phyloP scores from a whole-genome alignment of 2,888 invertebrate genomes.

The Ernsta delagoae region DNA sequence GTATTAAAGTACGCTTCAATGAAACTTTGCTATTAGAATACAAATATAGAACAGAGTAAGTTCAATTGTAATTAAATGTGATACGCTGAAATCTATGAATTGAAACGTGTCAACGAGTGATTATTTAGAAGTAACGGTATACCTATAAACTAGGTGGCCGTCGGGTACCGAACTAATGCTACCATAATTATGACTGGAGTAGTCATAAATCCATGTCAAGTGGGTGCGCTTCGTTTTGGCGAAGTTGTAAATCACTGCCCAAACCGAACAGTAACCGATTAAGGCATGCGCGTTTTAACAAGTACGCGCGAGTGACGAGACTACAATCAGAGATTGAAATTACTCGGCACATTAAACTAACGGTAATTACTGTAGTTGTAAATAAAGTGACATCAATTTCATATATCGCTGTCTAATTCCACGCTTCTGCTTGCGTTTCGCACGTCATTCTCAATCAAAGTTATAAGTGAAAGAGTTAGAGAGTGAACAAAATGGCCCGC shows the following conservation, averaged over 20 bases:
- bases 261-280: conserved; percentile 33
- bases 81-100: conserved; percentile 14
- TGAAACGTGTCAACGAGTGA: conserved; percentile 21
- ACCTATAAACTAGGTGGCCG: conserved; percentile 20
- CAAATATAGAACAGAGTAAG: not conserved
- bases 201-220: conserved; percentile 51
- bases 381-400: conserved; percentile 33
- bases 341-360: conserved; percentile 25
- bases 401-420: conserved; percentile 21
- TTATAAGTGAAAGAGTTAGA: conserved; percentile 11
- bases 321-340: conserved; percentile 32
- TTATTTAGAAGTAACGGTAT: conserved; percentile 32
- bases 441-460: conserved; percentile 17
- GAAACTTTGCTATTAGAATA: too few relatives aligned
- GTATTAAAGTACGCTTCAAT: not conserved
- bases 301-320: conserved; percentile 22
- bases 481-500: not conserved
- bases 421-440: conserved; percentile 16
- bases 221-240: conserved; percentile 54
- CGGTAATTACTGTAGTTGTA: conserved; percentile 31
- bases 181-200: conserved; percentile 38
- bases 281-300: conserved; percentile 30
- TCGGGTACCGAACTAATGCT: not conserved
- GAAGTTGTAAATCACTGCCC: conserved; percentile 68
- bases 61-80: conserved; percentile 5